Base-by-base conservation (phyloP, 2,113 vertebrate genomes). In the Fulica atra region DNA sequence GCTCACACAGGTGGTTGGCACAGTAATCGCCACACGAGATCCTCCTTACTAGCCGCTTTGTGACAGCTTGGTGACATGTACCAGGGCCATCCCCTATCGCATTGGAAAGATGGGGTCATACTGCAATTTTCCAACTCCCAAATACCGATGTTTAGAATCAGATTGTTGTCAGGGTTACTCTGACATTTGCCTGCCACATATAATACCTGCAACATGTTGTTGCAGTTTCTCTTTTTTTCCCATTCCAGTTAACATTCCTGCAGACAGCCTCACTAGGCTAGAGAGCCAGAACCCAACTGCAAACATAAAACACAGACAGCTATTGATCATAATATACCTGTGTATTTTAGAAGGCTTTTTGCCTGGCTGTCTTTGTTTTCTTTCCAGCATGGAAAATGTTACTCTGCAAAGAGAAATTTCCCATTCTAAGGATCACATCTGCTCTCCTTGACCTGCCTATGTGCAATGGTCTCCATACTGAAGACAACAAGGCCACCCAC, bases 371-470 rank as follows among this genome's bases (percentile, higher is more conserved):
- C n/a, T 35, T 74, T 19, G 44, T 33, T 48, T 65, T 80, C 70
- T 78, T 82, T 19, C 69, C 69, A 81, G 15, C 36, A 68, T 10
- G 71, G 36, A 44, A 82, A 69, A 73, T 23, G 29, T 68, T 50
- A 12, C 59, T 88, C 82, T 21, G 12, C 42, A 63, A 77, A 85
- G 33, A 92, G 56, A 64, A 76, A 79, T 23, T 69, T 53, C 21
- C 42, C 60, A 68, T 78, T n/a, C 68, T 83, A 90, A 70, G 21
- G 40, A 92, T 35, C 13, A 4, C 54, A 85, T 72, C 77, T 70
- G 66, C 48, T 95, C 64, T 74, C 69, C 88, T 53, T 92, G 51
- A 80, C 70, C 40, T 80, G 18, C n/a, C 51, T 78, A 10, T 29
- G 23, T 81, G 44, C 48, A 38, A 38, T 26, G 42, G 48, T 64